Conservation (phyloP, 2,797 vertebrate genomes). For the Nannoperca obscura region DNA sequence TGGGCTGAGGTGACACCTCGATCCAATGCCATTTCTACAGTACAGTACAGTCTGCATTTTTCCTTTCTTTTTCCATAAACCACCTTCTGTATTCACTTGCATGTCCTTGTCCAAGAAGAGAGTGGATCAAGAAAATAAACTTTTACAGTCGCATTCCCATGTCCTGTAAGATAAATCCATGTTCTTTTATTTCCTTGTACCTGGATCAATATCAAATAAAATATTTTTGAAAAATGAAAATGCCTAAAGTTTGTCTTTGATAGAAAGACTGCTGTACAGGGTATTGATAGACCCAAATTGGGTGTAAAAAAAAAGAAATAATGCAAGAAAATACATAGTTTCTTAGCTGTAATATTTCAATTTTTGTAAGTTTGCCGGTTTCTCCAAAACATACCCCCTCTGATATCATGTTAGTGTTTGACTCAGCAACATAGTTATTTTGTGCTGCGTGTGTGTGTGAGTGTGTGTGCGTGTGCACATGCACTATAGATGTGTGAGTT, state of each 20-base stretch:
- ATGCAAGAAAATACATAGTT: neutral
- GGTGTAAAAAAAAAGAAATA: neutral
- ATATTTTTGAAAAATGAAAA: constrained; percentile 87
- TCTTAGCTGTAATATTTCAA: neutral
- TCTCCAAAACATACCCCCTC: constrained; percentile 2
- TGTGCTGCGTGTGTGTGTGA: constrained; percentile 8
- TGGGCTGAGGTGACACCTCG: constrained; percentile 53
- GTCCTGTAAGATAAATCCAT: constrained; percentile 84
- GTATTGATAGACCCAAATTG: neutral
- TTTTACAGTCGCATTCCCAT: constrained; percentile 82
- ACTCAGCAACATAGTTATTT: constrained; percentile 45
- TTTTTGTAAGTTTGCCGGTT: constrained; percentile 14
- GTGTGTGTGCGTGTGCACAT: neutral
- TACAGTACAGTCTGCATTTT: constrained; percentile 65
- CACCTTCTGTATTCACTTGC: constrained; percentile 82
- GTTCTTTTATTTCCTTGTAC: constrained; percentile 86
- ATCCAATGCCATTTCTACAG: constrained; percentile 75
- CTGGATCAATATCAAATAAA: constrained; percentile 87
- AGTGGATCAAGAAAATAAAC: constrained; percentile 78
- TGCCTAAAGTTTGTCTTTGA: constrained; percentile 50
- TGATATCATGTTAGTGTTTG: constrained; percentile 35
- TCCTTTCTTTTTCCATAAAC: constrained; percentile 64
- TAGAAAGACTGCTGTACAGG: neutral
- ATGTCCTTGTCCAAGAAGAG: constrained; percentile 83
- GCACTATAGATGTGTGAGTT: constrained; percentile 24